Evolutionary conservation across 2,797 vertebrate species (phyloP), one percentile per base, ranked within the genome.

Genomic region (Chaetophractus vellerosus): DNA sequence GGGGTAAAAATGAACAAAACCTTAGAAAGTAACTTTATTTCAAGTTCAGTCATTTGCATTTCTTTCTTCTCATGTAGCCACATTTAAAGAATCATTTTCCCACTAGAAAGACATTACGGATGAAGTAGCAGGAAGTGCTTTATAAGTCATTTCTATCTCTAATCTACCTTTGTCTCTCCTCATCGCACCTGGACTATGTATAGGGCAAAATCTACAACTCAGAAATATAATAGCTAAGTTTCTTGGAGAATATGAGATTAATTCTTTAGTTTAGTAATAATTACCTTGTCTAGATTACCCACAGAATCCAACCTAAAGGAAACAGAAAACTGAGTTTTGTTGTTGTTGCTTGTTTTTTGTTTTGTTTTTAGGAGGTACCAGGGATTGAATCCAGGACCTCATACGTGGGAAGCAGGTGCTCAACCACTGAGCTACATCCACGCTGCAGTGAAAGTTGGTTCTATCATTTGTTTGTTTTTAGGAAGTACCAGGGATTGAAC

Each of bases 181-280:
- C 15, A 61, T 1, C 1, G 16, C 38, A 11, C 79, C 14, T 79
- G 21, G 21, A 68, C 10, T n/a, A 36, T 26, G 15, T 33, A 33
- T 3, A 38, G 28, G 64, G 26, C 15, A 94, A 94, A 71, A 50
- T 66, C 9, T 80, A 80, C 33, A 2, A 36, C 38, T 61, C 33
- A 61, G 8, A 75, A 78, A 86, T 12, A 41, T 52, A 45, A 48
- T 78, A 61, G 4, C 8, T 10, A 15, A 24, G 4, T 19, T 90
- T 84, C 11, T 52, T 84, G 76, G 68, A 89, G 82, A 83, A 85
- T 50, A 81, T 90, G 33, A 95, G 19, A 82, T 92, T 81, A 88
- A 75, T 94, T 96, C 69, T 84, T 72, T 86, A 92, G 52, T 94
- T 97, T 92, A 96, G 57, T 88, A 93, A 96, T 97, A 97, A 97